Evolutionary conservation across 2,888 invertebrate genomes (phyloP).

Genomic region (Metacarcinus magister): DNA sequence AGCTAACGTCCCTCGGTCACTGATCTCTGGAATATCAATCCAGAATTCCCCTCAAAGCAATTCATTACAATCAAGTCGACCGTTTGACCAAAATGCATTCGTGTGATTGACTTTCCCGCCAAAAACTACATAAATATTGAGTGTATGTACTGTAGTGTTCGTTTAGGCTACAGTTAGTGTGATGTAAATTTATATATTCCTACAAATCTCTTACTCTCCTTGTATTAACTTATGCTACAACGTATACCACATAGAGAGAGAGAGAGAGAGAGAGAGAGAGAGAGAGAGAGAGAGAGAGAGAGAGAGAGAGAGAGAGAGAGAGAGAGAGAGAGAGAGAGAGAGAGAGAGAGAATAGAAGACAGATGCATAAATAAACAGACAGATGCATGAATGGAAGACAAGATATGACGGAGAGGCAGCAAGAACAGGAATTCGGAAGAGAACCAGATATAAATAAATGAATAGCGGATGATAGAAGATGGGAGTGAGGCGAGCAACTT

Average conservation of each 20-base stretch:
- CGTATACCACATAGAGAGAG: not conserved
- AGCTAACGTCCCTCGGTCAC: not conserved
- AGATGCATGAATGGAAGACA: not conserved
- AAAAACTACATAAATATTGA: not conserved
- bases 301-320: constrained; percentile 55
- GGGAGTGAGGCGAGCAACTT: not conserved
- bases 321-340: constrained; percentile 50
- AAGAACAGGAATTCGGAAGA: no score
- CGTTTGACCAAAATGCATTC: not conserved
- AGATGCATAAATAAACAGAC: not conserved
- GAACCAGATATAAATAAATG: no score
- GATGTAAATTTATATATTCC: not conserved
- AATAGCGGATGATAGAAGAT: no score
- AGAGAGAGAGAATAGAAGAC: not conserved
- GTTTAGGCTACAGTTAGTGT: not conserved
- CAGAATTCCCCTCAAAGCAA: not conserved
- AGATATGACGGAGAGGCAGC: no score
- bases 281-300: not conserved
- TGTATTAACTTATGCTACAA: not conserved
- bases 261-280: not conserved
- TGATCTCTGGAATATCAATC: not conserved
- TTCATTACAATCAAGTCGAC: constrained; percentile 20
- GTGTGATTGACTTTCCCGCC: not conserved
- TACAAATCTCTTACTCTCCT: not conserved
- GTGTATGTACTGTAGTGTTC: not conserved